Conservation (phyloP, 2,888 invertebrate species). For the Helobdella robusta region DNA sequence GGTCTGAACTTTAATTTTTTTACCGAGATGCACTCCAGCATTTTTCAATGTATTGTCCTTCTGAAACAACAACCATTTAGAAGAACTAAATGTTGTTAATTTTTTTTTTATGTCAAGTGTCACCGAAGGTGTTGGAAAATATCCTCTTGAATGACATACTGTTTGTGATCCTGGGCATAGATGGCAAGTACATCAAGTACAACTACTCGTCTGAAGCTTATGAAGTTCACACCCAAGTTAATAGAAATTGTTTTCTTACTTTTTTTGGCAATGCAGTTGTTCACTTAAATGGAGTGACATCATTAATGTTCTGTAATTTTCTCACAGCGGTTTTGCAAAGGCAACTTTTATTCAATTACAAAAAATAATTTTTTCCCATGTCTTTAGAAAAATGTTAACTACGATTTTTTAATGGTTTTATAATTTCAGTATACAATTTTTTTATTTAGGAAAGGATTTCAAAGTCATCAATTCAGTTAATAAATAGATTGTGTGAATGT, state of each 20-base stretch:
- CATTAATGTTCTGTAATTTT: not conserved
- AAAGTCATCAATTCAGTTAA: constrained; percentile 58
- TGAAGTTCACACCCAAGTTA: constrained; percentile 42
- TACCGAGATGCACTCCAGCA: too few species aligned
- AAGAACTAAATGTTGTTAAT: too few species aligned
- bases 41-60: too few species aligned
- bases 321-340: too few species aligned
- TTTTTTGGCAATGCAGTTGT: not conserved
- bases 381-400: not conserved
- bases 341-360: not conserved
- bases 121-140: too few species aligned
- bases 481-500: constrained; percentile 70
- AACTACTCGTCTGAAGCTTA: constrained; percentile 51
- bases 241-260: not conserved
- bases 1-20: too few species aligned
- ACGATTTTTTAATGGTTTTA: not conserved
- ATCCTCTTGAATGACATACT: constrained; percentile 65
- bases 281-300: not conserved
- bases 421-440: too few species aligned
- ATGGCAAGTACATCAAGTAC: constrained; percentile 64
- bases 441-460: constrained; percentile 48
- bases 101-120: too few species aligned
- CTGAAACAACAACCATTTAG: too few species aligned
- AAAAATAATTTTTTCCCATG: not conserved
- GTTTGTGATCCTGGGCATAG: constrained; percentile 77